Percentiles rank a stretch among this genome's conserved stretches.
Conservation (phyloP, 2,888 invertebrate genomes). For the Drosophila fungiperda region DNA sequence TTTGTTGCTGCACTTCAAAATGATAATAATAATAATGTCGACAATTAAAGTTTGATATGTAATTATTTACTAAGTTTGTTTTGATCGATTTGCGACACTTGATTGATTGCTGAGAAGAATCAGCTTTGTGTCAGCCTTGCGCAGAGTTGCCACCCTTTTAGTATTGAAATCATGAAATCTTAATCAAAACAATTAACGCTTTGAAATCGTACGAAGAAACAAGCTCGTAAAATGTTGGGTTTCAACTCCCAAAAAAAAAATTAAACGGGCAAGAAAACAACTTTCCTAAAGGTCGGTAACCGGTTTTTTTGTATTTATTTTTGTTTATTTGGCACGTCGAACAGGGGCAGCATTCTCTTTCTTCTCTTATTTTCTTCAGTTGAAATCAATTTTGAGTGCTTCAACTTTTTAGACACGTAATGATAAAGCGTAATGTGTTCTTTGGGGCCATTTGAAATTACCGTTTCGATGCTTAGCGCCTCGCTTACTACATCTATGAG, state of each 20-base stretch:
- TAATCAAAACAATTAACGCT: constrained; percentile 75
- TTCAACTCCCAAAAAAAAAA: not conserved
- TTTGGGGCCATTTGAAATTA: constrained; percentile 56
- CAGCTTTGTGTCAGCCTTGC: constrained; percentile 27
- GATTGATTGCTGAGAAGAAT: constrained; percentile 50
- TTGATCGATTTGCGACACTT: constrained; percentile 33
- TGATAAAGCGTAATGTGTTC: constrained; percentile 45
- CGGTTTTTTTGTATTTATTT: constrained; percentile 53
- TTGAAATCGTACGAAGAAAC: constrained; percentile 48
- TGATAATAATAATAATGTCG: constrained; percentile 45
- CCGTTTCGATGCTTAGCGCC: constrained; percentile 67
- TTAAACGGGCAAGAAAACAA: constrained; percentile 46
- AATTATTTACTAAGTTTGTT: constrained; percentile 68
- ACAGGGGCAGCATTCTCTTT: constrained; percentile 35
- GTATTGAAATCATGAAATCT: constrained; percentile 33
- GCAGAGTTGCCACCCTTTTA: constrained; percentile 11
- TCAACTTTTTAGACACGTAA: constrained; percentile 44
- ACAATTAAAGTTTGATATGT: constrained; percentile 67
- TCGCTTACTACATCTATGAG: constrained; percentile 65
- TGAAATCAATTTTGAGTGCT: constrained; percentile 58
- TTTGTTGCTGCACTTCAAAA: constrained; percentile 6
- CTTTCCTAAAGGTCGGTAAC: constrained; percentile 79
- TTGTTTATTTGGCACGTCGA: constrained; percentile 43
- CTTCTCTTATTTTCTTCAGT: constrained; percentile 25
- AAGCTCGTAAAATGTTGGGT: constrained; percentile 24